phyloP scores from a whole-genome alignment of 2,797 vertebrate genomes.

The Centroberyx gerrardi region DNA sequence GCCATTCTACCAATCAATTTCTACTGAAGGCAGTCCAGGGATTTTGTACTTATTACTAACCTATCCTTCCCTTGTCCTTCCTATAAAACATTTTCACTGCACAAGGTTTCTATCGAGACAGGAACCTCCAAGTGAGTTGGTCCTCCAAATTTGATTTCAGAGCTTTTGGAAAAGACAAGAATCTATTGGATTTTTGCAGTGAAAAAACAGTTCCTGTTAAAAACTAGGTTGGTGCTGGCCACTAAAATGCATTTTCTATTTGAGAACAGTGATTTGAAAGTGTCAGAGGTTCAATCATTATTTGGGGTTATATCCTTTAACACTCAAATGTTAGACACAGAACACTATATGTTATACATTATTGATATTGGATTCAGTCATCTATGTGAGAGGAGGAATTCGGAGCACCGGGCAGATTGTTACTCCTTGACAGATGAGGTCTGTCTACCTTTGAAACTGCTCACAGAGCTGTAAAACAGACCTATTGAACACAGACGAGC shows the following conservation, averaged over 20 bases:
- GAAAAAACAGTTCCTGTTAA: constrained; percentile 24
- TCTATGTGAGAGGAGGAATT: constrained; percentile 67
- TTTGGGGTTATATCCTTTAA: constrained; percentile 49
- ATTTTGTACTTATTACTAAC: constrained; percentile 42
- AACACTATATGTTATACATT: constrained; percentile 55
- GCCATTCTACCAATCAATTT: constrained; percentile 52
- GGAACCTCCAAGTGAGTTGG: constrained; percentile 33
- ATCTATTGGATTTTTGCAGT: constrained; percentile 54
- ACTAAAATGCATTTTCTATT: constrained; percentile 45
- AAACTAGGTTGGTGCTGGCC: constrained; percentile 19
- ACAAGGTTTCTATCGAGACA: constrained; percentile 28
- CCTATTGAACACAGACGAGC: constrained; percentile 79
- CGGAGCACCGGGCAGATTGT: constrained; percentile 70
- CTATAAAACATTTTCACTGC: constrained; percentile 38
- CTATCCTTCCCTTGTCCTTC: constrained; percentile 51
- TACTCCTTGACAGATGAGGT: constrained; percentile 82
- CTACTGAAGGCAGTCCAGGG: constrained; percentile 14
- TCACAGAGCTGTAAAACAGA: constrained; percentile 82
- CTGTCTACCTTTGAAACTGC: constrained; percentile 80
- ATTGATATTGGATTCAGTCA: constrained; percentile 63
- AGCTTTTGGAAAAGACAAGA: constrained; percentile 48
- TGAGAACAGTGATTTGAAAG: constrained; percentile 41
- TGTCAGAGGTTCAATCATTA: constrained; percentile 45
- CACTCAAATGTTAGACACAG: constrained; percentile 54
- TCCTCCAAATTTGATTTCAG: constrained; percentile 60